phyloP scores from a whole-genome alignment of 2,113 vertebrate species.

The Synodontis membranacea region DNA sequence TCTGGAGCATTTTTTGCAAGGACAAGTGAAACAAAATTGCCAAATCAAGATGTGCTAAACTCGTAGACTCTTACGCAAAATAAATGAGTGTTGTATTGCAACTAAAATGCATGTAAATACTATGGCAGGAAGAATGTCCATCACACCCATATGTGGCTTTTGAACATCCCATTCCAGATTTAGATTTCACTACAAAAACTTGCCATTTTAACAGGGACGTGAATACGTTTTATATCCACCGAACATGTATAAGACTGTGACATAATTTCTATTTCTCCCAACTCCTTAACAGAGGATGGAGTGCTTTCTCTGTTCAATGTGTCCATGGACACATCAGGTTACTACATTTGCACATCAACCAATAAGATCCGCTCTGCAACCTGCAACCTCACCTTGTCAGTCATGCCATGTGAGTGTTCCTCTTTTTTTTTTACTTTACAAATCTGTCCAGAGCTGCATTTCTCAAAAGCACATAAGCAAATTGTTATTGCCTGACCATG shows the following conservation, averaged over 20 bases:
- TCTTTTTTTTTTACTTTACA: neutral
- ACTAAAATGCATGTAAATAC: neutral
- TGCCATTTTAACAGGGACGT: neutral
- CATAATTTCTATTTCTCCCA: neutral
- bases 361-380: slow-evolving; percentile 70
- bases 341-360: slow-evolving; percentile 78
- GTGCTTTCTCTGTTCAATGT: slow-evolving; percentile 80
- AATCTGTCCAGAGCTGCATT: neutral
- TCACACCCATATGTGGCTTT: neutral
- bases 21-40: neutral
- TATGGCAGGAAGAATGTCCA: neutral
- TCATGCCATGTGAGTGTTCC: slow-evolving; percentile 75
- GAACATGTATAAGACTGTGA: neutral
- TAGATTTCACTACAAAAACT: neutral
- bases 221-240: neutral
- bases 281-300: slow-evolving; percentile 64
- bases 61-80: neutral
- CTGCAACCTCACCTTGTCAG: slow-evolving; percentile 84
- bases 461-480: neutral
- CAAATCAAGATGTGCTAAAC: neutral
- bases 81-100: neutral
- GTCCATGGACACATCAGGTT: slow-evolving; percentile 81
- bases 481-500: neutral
- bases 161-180: neutral
- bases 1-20: neutral